These are phyloP conservation scores for Misgurnus anguillicaudatus DNA, from an alignment of 2,113 vertebrate genomes.

Conservation along the genomic window DNA sequence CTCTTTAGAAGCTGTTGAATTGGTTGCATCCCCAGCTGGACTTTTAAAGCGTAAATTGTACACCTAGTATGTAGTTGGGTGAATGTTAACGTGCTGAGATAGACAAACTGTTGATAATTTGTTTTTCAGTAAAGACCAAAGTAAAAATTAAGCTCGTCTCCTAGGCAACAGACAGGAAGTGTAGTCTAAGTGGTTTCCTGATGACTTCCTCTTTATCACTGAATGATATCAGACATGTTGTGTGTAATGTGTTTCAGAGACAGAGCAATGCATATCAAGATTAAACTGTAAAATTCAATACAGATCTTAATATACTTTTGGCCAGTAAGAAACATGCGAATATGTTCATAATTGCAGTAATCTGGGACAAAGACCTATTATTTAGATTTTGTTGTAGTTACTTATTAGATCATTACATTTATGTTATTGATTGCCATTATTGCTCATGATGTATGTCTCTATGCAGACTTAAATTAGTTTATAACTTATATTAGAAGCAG, in stretches of 20 bases:
- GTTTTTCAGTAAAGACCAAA: slow-evolving; percentile 56
- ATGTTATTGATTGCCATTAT: not conserved
- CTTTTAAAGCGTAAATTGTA: not conserved
- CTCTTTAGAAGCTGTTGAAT: slow-evolving; percentile 61
- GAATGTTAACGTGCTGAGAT: not conserved
- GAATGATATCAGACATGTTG: slow-evolving; percentile 74
- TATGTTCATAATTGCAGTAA: not conserved
- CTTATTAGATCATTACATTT: not conserved
- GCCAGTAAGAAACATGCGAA: not conserved
- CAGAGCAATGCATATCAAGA: not conserved
- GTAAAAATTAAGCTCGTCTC: slow-evolving; percentile 67
- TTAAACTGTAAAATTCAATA: not conserved
- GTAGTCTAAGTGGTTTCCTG: slow-evolving; percentile 79
- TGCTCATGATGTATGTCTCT: not conserved
- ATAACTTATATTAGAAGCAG: not conserved
- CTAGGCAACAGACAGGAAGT: slow-evolving; percentile 79
- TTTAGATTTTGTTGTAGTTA: not conserved
- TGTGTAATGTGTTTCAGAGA: slow-evolving; percentile 45
- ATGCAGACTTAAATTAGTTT: not conserved
- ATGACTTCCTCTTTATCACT: slow-evolving; percentile 76
- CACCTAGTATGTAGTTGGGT: not conserved
- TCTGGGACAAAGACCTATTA: not conserved
- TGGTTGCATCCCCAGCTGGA: not conserved
- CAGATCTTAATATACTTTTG: not conserved
- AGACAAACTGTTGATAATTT: not conserved